Evolutionary conservation across 2,797 vertebrate genomes (phyloP), one percentile per base, ranked within the genome.

Genomic region (Sebastes cheni): DNA sequence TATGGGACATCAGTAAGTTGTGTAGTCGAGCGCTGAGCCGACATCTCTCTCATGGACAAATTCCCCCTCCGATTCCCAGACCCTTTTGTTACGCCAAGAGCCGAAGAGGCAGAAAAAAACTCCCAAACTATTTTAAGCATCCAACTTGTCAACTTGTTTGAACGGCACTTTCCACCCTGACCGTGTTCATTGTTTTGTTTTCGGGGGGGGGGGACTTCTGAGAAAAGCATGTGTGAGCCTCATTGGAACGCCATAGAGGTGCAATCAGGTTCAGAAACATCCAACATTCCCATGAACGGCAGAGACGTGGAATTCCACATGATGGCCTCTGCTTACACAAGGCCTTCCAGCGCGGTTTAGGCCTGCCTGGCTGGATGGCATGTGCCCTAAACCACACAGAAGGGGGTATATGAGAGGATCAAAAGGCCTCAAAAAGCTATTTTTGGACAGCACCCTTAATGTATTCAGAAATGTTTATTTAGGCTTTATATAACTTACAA

Each of bases 381-480:
- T 95, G 91, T 87, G 83, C 83, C 85, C 84, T 75, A 92, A 50
- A 94, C 93, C 92, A 93, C 91, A 95, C 89, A 86, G 88, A 90
- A 76, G 87, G 90, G 86, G 88, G 84, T 90, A 87, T 68, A 87
- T 68, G 61, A 89, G 89, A 93, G 84, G 85, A 92, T 92, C 91
- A 91, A 50, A 93, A 93, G 88, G 84, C 85, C 90, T 89, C 73
- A 23, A 13, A 46, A 66, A 91, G 90, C 91, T 94, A 94, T 94
- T 95, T 95, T 92, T 90, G 90, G 91, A 91, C 83, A 85, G 80
- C 78, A 91, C 88, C 91, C 89, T 93, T 93, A 93, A 90, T 91
- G 92, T 90, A 88, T 93, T 92, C 86, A 91, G 88, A 94, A 82
- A 87, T 93, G 94, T 95, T 94, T 94, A 94, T 95, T 94, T 89